Conservation (phyloP, 2,797 vertebrate species). For the Limnodromus scolopaceus region DNA sequence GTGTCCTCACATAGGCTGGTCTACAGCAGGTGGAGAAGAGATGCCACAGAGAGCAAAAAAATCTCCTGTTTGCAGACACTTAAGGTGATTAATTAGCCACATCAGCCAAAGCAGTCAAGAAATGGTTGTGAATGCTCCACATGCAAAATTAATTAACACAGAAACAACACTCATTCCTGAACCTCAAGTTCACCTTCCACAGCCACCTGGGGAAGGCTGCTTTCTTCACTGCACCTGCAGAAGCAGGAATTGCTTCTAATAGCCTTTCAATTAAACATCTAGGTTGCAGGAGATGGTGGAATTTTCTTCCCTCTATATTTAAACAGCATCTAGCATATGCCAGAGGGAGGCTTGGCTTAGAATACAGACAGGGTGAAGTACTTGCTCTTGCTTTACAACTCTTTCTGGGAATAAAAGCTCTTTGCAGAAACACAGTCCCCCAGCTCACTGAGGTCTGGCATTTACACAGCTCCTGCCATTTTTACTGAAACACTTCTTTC, state of each 20-base stretch:
- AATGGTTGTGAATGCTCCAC: conserved; percentile 67
- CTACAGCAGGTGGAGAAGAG: conserved; percentile 66
- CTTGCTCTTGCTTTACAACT: conserved; percentile 23
- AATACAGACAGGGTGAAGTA: neutral
- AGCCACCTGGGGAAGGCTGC: conserved; percentile 50
- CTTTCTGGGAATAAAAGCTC: conserved; percentile 51
- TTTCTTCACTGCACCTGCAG: conserved; percentile 56
- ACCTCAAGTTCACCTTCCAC: conserved; percentile 64
- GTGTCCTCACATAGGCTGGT: conserved; percentile 19
- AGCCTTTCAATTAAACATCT: conserved; percentile 47
- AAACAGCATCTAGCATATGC: neutral
- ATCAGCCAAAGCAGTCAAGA: conserved; percentile 68
- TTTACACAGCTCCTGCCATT: conserved; percentile 59
- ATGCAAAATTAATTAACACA: conserved; percentile 74
- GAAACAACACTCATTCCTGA: conserved; percentile 41
- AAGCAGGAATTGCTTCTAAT: conserved; percentile 60
- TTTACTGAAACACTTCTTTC: conserved; percentile 57
- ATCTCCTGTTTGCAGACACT: conserved; percentile 71
- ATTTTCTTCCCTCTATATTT: conserved; percentile 30
- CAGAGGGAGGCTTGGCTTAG: neutral
- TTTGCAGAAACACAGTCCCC: conserved; percentile 18
- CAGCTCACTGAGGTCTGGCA: conserved; percentile 32
- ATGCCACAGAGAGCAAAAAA: conserved; percentile 60
- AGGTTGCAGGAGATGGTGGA: conserved; percentile 17
- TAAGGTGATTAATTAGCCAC: conserved; percentile 75